Conservation (phyloP, 2,797 vertebrate species). For the Phoxinus dragarum region DNA sequence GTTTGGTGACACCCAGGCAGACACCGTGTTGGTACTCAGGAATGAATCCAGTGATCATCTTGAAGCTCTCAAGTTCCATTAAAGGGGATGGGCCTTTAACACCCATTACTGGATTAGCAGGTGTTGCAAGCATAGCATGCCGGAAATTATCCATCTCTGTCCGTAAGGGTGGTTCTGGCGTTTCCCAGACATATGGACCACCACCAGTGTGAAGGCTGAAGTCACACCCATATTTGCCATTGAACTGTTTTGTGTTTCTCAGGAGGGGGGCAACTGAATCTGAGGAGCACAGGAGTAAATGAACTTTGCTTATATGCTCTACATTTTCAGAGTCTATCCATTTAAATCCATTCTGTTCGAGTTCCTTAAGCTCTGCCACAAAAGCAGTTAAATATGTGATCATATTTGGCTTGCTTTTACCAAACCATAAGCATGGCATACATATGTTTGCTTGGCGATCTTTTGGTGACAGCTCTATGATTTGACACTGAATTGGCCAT, state of each 20-base stretch:
- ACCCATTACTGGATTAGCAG: constrained; percentile 30
- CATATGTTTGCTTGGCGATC: too few relatives aligned
- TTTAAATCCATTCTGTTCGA: not conserved
- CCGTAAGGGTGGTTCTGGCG: not conserved
- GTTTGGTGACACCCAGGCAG: not conserved
- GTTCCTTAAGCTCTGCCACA: not conserved
- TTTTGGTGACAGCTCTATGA: too few relatives aligned
- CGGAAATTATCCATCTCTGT: constrained; percentile 15
- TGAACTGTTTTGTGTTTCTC: constrained; percentile 15
- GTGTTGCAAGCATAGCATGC: constrained; percentile 30
- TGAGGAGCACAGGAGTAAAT: not conserved
- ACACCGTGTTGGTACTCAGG: too few relatives aligned
- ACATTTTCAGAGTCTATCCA: not conserved
- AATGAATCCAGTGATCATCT: too few relatives aligned
- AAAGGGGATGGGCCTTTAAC: constrained; percentile 33
- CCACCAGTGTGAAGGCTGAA: not conserved
- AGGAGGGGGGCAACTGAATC: constrained; percentile 25
- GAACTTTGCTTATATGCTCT: not conserved
- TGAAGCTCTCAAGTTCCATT: not conserved
- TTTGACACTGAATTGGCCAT: too few relatives aligned
- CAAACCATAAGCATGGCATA: too few relatives aligned
- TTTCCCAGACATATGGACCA: constrained; percentile 9
- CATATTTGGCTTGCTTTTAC: too few relatives aligned
- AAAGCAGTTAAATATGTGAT: too few relatives aligned
- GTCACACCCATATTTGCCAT: constrained; percentile 8